Evolutionary conservation across 2,113 vertebrate genomes (phyloP).

Genomic region (Clarias batrachus): DNA sequence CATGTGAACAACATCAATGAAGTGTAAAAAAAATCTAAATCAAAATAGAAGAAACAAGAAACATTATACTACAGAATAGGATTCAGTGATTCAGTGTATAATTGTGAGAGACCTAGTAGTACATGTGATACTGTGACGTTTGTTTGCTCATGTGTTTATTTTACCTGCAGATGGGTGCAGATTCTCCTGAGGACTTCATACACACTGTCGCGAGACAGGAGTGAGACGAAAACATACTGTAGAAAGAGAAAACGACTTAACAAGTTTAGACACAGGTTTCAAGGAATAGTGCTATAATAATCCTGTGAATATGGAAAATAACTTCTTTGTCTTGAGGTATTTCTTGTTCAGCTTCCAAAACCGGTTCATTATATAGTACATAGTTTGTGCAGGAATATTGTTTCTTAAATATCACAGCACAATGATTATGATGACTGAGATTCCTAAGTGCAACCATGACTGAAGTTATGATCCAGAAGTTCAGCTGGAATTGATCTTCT

Average conservation of each 20-base stretch:
- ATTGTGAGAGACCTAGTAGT: background rate
- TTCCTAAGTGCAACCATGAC: background rate
- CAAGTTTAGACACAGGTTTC: background rate
- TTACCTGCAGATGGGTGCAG: constrained; percentile 92
- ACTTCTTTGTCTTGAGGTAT: background rate
- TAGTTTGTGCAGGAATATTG: background rate
- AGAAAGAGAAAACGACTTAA: constrained; percentile 15
- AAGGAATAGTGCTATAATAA: too few species aligned
- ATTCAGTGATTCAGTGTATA: background rate
- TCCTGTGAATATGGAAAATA: background rate
- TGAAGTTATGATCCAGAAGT: background rate
- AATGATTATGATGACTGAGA: background rate
- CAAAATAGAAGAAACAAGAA: too few species aligned
- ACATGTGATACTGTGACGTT: background rate
- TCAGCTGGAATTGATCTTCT: constrained; percentile 1
- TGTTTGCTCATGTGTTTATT: constrained; percentile 23
- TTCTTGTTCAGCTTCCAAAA: background rate
- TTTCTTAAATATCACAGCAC: background rate
- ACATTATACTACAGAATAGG: background rate
- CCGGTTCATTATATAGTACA: background rate
- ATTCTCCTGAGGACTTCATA: constrained; percentile 88
- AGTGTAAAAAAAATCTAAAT: background rate
- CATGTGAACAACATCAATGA: background rate
- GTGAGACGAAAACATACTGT: constrained; percentile 91
- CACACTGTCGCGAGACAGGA: constrained; percentile 91